Base-by-base conservation (phyloP, 2,888 invertebrate genomes). In the Hydrotaea diabolus region DNA sequence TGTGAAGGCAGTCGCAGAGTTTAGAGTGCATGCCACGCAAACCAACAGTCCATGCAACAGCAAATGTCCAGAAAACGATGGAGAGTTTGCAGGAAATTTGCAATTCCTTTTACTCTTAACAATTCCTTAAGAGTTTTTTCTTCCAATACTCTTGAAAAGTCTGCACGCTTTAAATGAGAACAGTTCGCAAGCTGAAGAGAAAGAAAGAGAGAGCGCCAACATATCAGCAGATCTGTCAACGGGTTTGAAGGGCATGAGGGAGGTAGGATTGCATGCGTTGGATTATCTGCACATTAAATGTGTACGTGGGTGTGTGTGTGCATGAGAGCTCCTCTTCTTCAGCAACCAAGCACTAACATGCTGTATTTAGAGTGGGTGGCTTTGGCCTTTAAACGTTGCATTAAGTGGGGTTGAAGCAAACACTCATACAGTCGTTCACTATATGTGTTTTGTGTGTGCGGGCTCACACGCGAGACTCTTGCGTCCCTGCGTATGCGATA, bases 331-430 rank as follows among this genome's bases (percentile, higher is more conserved):
- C 11, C n/a, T n/a, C n/a, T n/a, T n/a, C n/a, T n/a, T n/a, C n/a
- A n/a, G n/a, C n/a, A n/a, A n/a, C n/a, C n/a, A n/a, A n/a, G n/a
- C n/a, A n/a, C n/a, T n/a, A 31, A 55, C 73, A 82, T 62, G 78
- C 76, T 83, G 78, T 83, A 79, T 83, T 86, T 79, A 57, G 83
- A 78, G 85, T 83, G 83, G 83, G 85, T 80, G 84, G 85, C 85
- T 85, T 75, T 82, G 85, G 85, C 85, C 79, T 80, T 85, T 82
- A 55, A 84, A 72, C 53, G 69, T 69, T 82, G 62, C 66, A 62
- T 74, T 64, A 64, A 79, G 76, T 77, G 74, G 82, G 74, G 71
- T 80, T 77, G 55, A 21, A 21, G 5, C 21, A 19, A 21, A 55
- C 23, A 59, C 59, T 31, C 31, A 7, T 4, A 7, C 7, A 7